Percentiles rank a stretch among this genome's conserved stretches.
phyloP scores from a whole-genome alignment of 2,888 invertebrate species.

The Ormyrus nitidulus region DNA sequence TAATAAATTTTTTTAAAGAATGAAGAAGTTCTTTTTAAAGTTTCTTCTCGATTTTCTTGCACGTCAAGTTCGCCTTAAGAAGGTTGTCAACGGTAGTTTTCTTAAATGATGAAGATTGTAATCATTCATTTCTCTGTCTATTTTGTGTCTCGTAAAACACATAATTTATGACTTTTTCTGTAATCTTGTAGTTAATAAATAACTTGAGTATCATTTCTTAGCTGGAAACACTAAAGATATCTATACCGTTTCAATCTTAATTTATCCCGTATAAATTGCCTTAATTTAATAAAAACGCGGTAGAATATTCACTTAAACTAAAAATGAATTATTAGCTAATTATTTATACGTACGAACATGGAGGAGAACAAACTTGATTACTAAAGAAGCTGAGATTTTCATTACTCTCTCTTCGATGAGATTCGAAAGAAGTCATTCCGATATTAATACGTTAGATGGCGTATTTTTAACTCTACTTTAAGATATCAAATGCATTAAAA shows the following conservation, averaged over 20 bases:
- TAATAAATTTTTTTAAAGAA: too few relatives aligned
- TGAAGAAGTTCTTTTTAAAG: too few relatives aligned
- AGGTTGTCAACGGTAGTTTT: constrained; percentile 10
- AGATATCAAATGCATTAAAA: too few relatives aligned
- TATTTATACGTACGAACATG: background rate
- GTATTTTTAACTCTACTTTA: too few relatives aligned
- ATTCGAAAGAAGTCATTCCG: too few relatives aligned
- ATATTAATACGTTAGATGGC: too few relatives aligned
- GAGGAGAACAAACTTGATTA: too few relatives aligned
- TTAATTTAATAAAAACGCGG: background rate
- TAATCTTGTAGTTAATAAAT: constrained; percentile 29
- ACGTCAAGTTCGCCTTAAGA: too few relatives aligned
- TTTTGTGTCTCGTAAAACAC: background rate
- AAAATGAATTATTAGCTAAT: constrained; percentile 4
- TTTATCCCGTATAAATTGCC: constrained; percentile 8
- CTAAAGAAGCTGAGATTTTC: too few relatives aligned
- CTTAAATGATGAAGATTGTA: constrained; percentile 23
- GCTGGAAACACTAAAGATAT: constrained; percentile 14
- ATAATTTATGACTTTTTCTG: constrained; percentile 21
- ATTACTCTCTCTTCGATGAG: too few relatives aligned
- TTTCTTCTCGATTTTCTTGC: too few relatives aligned
- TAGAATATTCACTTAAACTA: background rate
- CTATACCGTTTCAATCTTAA: background rate
- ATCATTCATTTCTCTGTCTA: constrained; percentile 9
- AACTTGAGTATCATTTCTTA: constrained; percentile 4